Evolutionary conservation across 2,797 vertebrate genomes (phyloP), one percentile per base, ranked within the genome.

Genomic region (Limnodromus scolopaceus): DNA sequence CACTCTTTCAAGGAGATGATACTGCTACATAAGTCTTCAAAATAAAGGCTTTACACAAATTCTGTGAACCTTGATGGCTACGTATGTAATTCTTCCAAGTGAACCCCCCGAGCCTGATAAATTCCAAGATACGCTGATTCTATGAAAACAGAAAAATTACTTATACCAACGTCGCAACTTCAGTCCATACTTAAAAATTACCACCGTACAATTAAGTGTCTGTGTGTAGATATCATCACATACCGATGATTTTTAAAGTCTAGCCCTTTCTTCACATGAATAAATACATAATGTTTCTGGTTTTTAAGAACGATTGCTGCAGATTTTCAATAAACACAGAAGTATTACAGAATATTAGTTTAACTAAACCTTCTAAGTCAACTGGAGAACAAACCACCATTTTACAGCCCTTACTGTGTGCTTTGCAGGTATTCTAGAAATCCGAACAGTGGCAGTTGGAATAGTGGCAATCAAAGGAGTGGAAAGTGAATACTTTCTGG

Each of bases 391-490:
- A 38, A 88, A 71, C 57, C 58, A 95, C 43, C 64, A 92, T 81
- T 46, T 95, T 19, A 96, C 64, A 93, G 66, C 45, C 66, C 43
- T 96, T 88, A 18, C 76, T 98, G 63, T 97, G 87, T 97, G 96
- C 95, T 94, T 98, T 98, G 81, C 98, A 99, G 99, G 99, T 98
- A 99, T 99, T 97, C 98, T 99, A 97, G 99, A 99, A 98, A 99
- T 99, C 97, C 98, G 99, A 98, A 99, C 99, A 8, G 99, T 99
- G 97, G 99, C 99, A 25, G 99, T 99, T 97, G 99, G 99, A 84
- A 99, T 99, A 82, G 98, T 99, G 97, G 99, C 99, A 92, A 99
- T 99, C 97, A 99, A 99, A 98, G 99, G 99, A 70, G 98, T 99
- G 93, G 99, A 99, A 97, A 99, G 99, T 97, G 99, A 99, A 98